These are phyloP conservation scores for Amblyraja radiata DNA, from an alignment of 2,797 vertebrate genomes.

Conservation along the genomic window DNA sequence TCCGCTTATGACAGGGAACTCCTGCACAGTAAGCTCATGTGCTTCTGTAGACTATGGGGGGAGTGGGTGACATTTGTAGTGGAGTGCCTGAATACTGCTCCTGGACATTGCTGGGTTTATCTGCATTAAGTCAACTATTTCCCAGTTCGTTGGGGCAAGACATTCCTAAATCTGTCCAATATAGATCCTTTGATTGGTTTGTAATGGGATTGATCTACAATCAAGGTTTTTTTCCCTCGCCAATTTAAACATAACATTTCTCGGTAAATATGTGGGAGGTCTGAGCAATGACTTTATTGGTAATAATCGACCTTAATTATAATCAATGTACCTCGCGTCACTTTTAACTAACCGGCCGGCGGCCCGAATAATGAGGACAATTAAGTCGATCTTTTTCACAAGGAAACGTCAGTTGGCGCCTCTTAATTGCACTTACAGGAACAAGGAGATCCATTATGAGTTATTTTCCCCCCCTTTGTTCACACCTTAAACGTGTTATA, in stretches of 20 bases:
- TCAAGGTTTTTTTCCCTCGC: neutral
- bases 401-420: conserved; percentile 44
- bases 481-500: conserved; percentile 53
- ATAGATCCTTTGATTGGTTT: neutral
- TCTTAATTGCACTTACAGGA: conserved; percentile 50
- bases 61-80: neutral
- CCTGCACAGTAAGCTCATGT: neutral
- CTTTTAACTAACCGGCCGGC: conserved; percentile 22
- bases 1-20: too few species aligned
- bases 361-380: conserved; percentile 36
- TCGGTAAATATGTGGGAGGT: conserved; percentile 10
- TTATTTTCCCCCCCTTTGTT: conserved; percentile 45
- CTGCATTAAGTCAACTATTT: neutral
- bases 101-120: neutral
- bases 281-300: neutral
- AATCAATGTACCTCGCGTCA: neutral
- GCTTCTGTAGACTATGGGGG: neutral
- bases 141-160: neutral
- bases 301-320: conserved; percentile 34
- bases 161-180: neutral
- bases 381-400: conserved; percentile 50
- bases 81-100: too few species aligned
- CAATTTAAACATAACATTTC: neutral
- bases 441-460: conserved; percentile 54
- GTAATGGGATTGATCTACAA: neutral